Percentiles rank a stretch among this genome's conserved stretches.
phyloP scores from a whole-genome alignment of 2,113 vertebrate species.

The Calyptommatus sinebrachiatus region DNA sequence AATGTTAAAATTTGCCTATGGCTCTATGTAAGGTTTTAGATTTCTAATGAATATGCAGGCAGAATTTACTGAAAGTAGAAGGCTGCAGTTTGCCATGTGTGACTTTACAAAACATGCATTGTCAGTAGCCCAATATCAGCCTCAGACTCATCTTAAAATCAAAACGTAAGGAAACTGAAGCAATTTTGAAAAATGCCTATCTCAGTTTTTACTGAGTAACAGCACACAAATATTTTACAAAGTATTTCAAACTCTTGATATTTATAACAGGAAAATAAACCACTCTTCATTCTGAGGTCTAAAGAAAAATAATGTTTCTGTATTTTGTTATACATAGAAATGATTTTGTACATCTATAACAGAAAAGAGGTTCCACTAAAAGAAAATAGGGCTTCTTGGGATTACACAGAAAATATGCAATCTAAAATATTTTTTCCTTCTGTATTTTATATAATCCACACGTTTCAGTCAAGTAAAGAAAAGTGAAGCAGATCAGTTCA shows the following conservation, averaged over 20 bases:
- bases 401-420: slow-evolving; percentile 37
- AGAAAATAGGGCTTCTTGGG: background rate
- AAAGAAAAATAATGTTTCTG: background rate
- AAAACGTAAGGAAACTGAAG: background rate
- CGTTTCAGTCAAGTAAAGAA: slow-evolving; percentile 43
- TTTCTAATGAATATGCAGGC: background rate
- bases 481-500: slow-evolving; percentile 44
- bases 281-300: slow-evolving; percentile 17
- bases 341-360: background rate
- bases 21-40: background rate
- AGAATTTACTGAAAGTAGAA: background rate
- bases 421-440: slow-evolving; percentile 41
- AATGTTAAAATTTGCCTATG: slow-evolving; percentile 19
- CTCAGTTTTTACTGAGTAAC: background rate
- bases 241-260: slow-evolving; percentile 1
- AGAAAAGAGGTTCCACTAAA: background rate
- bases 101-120: background rate
- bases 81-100: slow-evolving; percentile 6
- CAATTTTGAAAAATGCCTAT: background rate
- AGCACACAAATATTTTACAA: background rate
- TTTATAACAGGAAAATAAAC: background rate
- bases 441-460: slow-evolving; percentile 41
- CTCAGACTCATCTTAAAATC: background rate
- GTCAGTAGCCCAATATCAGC: background rate
- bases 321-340: background rate